Evolutionary conservation across 2,888 invertebrate species (phyloP), one percentile per base, ranked within the genome.

Genomic region (Andrena fulva): DNA sequence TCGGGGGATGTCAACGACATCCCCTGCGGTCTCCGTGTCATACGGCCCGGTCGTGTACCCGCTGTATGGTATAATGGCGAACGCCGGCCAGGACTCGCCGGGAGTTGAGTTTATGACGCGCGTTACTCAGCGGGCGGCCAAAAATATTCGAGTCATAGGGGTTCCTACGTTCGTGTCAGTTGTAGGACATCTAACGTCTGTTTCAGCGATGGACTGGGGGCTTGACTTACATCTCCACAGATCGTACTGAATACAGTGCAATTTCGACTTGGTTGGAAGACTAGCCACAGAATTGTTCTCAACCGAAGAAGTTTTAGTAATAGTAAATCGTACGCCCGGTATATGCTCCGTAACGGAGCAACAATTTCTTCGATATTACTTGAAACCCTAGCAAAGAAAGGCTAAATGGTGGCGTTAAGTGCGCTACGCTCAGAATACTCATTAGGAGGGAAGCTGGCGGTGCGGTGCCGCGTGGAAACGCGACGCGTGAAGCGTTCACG

Each of bases 1-100:
- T 80, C 63, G 84, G 76, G 88, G 77, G 68, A 86, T 88, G 86
- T 86, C 85, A 85, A 60, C 80, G 81, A 73, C 85, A 83, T 85
- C 76, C 78, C 81, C 77, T 77, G 81, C 74, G 85, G 85, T 85
- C 74, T 75, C 77, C 62, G 63, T 69, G 79, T 70, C 75, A 81
- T 71, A 54, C 73, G 60, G 42, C 73, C 62, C 3, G 63, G 42
- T 64, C 60, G 73, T 71, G 77, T 64, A 75, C 31, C 56, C 67
- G 82, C 63, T 76, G 27, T 10, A 72, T 24, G 72, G 74, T 71
- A 84, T 82, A 84, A 85, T 54, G 76, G 73, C 67, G 75, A 35
- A 71, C 62, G 54, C 63, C 74, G 52, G 62, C 59, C 59, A 70
- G 24, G 59, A 24, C 67, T 76, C 67, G 12, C 42, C 72, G 66